Evolutionary conservation across 2,888 invertebrate genomes (phyloP), one percentile per base, ranked within the genome.

Genomic region (Apodemia duryi): DNA sequence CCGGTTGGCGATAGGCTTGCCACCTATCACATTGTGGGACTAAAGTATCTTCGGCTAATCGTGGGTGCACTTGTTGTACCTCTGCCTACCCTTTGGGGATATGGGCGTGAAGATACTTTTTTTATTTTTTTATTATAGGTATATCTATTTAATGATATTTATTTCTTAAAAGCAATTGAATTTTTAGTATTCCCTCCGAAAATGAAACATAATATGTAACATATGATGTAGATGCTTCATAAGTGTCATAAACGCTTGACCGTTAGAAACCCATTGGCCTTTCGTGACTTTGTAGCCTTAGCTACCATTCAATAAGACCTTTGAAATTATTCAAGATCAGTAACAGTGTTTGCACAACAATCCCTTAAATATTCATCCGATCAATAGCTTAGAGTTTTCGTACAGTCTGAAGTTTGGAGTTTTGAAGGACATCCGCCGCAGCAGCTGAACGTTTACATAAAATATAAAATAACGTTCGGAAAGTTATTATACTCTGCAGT

Each of bases 401-500:
- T 68, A 67, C 29, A 64, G 66, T 41, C 61, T 66, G 28, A 51
- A 46, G 49, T 61, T 46, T 41, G 49, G 54, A 38, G 29, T 69
- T 66, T 57, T 57, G 49, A 49, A 57, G 61, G 70, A 73, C 73
- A 76, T 57, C 68, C 64, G 69, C 68, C 76, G 81, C 73, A 82
- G 81, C 84, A 84, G 80, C 81, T 83, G 81, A 79, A 72, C 80
- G 84, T 85, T 83, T 80, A 75, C 79, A 80, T 83, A 80, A 82
- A 82, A 83, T 82, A 85, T 83, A 75, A 72, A 67, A 70, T 71
- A 64, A 63, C 64, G 61, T 61, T 61, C 13, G 38, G 38, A 13
- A 38, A 61, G 41, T 46, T 46, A 46, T 46, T 43, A 43, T 43
- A 43, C 43, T 43, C 43, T 43, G 10, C 43, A 10, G 43, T 43